Conservation (phyloP, 1,140 invertebrate species). For the Orussus abietinus region DNA sequence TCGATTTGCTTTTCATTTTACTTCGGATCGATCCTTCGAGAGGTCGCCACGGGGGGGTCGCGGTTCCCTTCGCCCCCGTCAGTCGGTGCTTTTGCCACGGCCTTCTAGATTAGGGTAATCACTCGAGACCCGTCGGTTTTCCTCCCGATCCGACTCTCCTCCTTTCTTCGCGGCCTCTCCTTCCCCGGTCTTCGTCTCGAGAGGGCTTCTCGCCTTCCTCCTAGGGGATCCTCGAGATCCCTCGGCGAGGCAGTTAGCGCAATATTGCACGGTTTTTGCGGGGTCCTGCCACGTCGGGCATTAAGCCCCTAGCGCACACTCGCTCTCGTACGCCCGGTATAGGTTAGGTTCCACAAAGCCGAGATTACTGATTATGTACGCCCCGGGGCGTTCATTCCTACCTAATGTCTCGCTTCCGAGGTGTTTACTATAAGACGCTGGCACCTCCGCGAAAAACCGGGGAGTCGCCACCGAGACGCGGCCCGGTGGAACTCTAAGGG, state of each 20-base stretch:
- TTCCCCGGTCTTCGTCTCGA: constrained; percentile 4
- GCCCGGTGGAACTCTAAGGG: background rate
- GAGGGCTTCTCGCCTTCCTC: background rate
- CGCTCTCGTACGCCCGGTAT: constrained; percentile 12
- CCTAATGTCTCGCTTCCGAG: constrained; percentile 26
- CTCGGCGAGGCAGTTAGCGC: constrained; percentile 1
- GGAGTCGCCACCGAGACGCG: background rate
- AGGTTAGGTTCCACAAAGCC: constrained; percentile 18
- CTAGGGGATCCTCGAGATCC: constrained; percentile 8
- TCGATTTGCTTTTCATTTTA: no score
- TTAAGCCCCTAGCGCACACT: constrained; percentile 17
- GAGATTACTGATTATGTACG: constrained; percentile 32
- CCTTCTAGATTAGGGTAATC: no score
- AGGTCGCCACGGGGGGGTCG: no score
- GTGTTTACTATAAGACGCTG: constrained; percentile 23
- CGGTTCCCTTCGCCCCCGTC: no score
- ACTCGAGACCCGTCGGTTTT: no score
- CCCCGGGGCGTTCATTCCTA: constrained; percentile 24
- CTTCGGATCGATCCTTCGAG: no score
- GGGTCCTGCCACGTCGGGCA: constrained; percentile 14
- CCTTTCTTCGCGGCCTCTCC: constrained; percentile 8
- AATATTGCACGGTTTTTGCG: constrained; percentile 18
- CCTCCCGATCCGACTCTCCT: constrained; percentile 10
- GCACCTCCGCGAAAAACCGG: background rate
- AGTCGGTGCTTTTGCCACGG: no score